A percentile compares a stretch with the other conserved stretches of the same genome.
These are phyloP conservation scores for Cheilosia variabilis DNA, from an alignment of 2,888 invertebrate species.

Conservation along the genomic window DNA sequence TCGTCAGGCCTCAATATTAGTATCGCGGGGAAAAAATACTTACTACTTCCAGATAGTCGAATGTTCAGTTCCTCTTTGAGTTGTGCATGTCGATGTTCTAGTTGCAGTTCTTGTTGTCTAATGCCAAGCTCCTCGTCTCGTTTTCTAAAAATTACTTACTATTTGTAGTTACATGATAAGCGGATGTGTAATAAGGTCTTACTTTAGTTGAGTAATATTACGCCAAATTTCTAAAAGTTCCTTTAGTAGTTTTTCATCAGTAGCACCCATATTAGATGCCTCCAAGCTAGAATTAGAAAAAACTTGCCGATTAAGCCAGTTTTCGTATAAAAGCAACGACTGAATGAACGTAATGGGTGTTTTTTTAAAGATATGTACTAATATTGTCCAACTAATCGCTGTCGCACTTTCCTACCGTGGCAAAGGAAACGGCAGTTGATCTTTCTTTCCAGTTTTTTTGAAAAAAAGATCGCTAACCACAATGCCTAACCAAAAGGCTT, in stretches of 20 bases:
- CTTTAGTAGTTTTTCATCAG: conserved; percentile 83
- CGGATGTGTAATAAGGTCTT: conserved; percentile 55
- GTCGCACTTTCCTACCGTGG: too few relatives aligned
- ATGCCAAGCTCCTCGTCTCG: conserved; percentile 91
- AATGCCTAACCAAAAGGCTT: too few relatives aligned
- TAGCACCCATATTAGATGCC: conserved; percentile 80
- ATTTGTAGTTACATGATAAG: background rate
- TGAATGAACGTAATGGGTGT: too few relatives aligned
- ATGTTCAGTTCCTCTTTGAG: conserved; percentile 90
- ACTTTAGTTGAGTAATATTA: conserved; percentile 84
- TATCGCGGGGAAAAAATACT: conserved; percentile 76
- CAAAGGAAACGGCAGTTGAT: too few relatives aligned
- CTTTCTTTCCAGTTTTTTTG: too few relatives aligned
- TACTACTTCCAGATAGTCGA: conserved; percentile 87
- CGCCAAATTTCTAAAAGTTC: conserved; percentile 84
- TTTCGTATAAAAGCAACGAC: too few relatives aligned
- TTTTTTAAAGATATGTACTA: too few relatives aligned
- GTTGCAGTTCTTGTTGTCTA: conserved; percentile 91
- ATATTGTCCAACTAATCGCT: too few relatives aligned
- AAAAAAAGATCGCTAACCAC: too few relatives aligned
- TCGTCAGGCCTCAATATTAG: background rate
- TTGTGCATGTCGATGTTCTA: conserved; percentile 92
- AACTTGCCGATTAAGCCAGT: too few relatives aligned
- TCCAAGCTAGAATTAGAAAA: conserved; percentile 79
- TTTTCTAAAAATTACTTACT: conserved; percentile 79